Percentiles rank a stretch among this genome's conserved stretches.
Evolutionary conservation across 2,113 vertebrate genomes (phyloP).

Genomic region (Phyllostomus discolor): DNA sequence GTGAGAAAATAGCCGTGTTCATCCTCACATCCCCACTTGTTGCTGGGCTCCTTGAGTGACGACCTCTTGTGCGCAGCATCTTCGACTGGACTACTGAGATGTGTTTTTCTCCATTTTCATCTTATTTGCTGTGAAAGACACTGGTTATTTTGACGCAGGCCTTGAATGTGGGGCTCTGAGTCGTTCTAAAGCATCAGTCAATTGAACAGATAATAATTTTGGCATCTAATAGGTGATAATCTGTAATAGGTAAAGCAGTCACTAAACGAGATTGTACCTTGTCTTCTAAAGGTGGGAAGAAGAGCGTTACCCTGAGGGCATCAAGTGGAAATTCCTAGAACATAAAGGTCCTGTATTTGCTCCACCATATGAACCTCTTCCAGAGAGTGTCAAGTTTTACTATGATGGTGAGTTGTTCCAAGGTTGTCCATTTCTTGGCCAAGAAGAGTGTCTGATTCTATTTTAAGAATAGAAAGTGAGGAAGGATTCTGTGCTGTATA

Average conservation of each 20-base stretch:
- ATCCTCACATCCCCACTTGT: not conserved
- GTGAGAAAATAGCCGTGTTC: not conserved
- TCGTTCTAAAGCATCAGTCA: not conserved
- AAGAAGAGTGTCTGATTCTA: constrained; percentile 31
- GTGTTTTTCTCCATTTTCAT: constrained; percentile 1
- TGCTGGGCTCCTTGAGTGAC: not conserved
- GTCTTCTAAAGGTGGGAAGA: constrained; percentile 94
- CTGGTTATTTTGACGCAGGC: not conserved
- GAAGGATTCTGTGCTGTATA: not conserved
- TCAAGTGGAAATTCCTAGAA: constrained; percentile 97
- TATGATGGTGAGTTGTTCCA: constrained; percentile 91
- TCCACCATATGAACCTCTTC: constrained; percentile 92
- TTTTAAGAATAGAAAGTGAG: constrained; percentile 38
- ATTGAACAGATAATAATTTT: constrained; percentile 16
- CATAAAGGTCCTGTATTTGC: constrained; percentile 98
- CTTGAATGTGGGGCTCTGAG: not conserved
- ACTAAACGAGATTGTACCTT: constrained; percentile 59
- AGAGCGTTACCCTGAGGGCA: constrained; percentile 94
- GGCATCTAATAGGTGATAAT: constrained; percentile 34
- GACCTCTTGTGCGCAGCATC: not conserved
- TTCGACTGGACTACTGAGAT: not conserved
- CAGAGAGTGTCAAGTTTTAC: constrained; percentile 92
- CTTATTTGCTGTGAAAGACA: not conserved
- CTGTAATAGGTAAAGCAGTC: not conserved
- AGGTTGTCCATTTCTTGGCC: constrained; percentile 31